Evolutionary conservation across 2,113 vertebrate genomes (phyloP), one percentile per base, ranked within the genome.

Genomic region (Chaenogobius annularis): DNA sequence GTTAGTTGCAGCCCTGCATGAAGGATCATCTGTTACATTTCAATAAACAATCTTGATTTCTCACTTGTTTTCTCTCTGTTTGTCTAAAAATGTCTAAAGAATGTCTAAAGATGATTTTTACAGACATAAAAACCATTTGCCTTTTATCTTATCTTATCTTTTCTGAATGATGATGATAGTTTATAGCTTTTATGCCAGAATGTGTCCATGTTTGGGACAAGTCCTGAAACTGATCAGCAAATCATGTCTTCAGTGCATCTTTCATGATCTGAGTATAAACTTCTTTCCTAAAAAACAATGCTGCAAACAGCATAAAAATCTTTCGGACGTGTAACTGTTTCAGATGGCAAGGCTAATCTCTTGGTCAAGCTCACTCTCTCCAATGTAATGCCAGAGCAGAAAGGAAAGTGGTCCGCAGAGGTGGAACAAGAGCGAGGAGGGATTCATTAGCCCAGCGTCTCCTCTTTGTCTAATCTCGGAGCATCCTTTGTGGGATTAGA

Each of bases 401-500:
- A 68, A 35, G 10, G 40, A 58, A 35, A 58, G 43, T 43, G 0
- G 54, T 26, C 1, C 44, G 75, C 85, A 75, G 77, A 86, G 78
- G 59, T 78, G 70, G 43, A 48, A 61, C 64, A 74, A 73, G 78
- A 73, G 77, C 74, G 70, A 76, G 83, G 82, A 65, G 50, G 56
- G 78, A 79, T 81, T 88, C 75, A 85, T 87, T 83, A 89, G 73
- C 58, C 23, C 80, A 75, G 70, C 40, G 1, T 80, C 83, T 87
- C 81, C 43, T 86, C 73, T 83, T 77, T 73, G 81, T 80, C 70
- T 82, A 88, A 88, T 88, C 89, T 81, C 61, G 73, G 80, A 68
- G 35, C 68, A 81, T 86, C 80, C 83, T 74, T 67, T n/a, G 19
- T 74, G 75, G 88, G 90, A 90, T 91, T 89, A 89, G 74, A 89